These are phyloP conservation scores for Crocodylus rhombifer DNA, from an alignment of 2,797 vertebrate species.

Conservation along the genomic window DNA sequence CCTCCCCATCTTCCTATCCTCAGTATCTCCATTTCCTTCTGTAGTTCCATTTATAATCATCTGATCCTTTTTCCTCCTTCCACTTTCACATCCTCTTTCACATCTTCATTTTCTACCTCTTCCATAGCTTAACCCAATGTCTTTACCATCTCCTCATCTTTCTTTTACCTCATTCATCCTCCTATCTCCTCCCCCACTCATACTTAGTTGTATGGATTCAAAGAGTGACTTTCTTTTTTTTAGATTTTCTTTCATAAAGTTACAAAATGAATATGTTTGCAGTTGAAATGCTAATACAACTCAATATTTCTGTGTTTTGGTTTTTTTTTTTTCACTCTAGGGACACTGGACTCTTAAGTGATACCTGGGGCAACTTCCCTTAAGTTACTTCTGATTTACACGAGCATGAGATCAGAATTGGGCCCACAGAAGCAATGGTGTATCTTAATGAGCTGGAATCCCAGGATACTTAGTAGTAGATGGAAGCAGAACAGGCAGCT, in stretches of 20 bases:
- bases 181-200: background rate
- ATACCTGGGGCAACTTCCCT: background rate
- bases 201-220: background rate
- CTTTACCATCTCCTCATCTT: background rate
- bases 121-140: background rate
- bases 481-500: conserved; percentile 13
- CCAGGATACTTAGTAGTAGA: background rate
- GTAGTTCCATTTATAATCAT: background rate
- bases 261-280: background rate
- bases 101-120: background rate
- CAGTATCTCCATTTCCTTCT: background rate
- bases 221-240: background rate
- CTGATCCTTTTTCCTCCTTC: background rate
- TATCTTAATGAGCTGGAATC: background rate
- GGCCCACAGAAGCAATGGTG: background rate
- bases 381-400: background rate
- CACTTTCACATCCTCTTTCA: background rate
- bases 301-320: background rate
- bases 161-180: background rate
- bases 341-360: background rate
- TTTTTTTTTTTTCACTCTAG: background rate
- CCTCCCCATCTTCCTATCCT: background rate
- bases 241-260: background rate
- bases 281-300: background rate
- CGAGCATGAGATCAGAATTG: background rate